Percentiles rank a stretch among this genome's conserved stretches.
Evolutionary conservation across 2,797 vertebrate species (phyloP).

Genomic region (Alcedo atthis): DNA sequence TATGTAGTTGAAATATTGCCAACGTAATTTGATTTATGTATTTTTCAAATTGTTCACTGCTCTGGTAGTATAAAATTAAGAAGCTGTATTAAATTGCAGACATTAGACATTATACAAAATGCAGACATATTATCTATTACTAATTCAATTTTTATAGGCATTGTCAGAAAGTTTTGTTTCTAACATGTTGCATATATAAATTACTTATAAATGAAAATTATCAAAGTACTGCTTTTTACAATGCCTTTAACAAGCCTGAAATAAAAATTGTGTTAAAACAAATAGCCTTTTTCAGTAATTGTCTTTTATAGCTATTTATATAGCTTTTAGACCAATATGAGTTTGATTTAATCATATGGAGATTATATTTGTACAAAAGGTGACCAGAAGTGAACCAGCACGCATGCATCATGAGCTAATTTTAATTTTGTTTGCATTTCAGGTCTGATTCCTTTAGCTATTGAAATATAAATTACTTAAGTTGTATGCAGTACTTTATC

Average conservation of each 20-base stretch:
- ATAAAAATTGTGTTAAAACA: slow-evolving; percentile 14
- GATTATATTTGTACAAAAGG: slow-evolving; percentile 32
- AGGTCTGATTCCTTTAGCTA: neutral
- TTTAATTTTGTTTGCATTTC: neutral
- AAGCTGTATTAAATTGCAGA: slow-evolving; percentile 20
- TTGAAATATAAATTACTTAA: slow-evolving; percentile 9
- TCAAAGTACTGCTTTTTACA: slow-evolving; percentile 12
- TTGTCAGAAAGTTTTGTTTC: slow-evolving; percentile 59
- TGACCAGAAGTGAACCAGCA: neutral
- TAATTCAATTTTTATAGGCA: slow-evolving; percentile 65
- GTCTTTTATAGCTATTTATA: neutral
- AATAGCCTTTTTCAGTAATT: slow-evolving; percentile 9
- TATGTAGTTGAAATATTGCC: slow-evolving; percentile 21
- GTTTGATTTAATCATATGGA: slow-evolving; percentile 26
- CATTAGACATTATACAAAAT: neutral
- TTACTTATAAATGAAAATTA: slow-evolving; percentile 60
- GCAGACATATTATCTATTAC: slow-evolving; percentile 1
- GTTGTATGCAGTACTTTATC: neutral
- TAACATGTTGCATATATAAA: slow-evolving; percentile 60
- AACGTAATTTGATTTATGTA: slow-evolving; percentile 34
- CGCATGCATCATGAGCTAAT: neutral
- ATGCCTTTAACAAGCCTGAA: slow-evolving; percentile 42
- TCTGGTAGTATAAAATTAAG: slow-evolving; percentile 35
- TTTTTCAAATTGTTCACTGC: slow-evolving; percentile 30
- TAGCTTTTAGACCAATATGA: slow-evolving; percentile 4